Evolutionary conservation across 2,888 invertebrate genomes (phyloP).

Genomic region (Physocephala rufipes): DNA sequence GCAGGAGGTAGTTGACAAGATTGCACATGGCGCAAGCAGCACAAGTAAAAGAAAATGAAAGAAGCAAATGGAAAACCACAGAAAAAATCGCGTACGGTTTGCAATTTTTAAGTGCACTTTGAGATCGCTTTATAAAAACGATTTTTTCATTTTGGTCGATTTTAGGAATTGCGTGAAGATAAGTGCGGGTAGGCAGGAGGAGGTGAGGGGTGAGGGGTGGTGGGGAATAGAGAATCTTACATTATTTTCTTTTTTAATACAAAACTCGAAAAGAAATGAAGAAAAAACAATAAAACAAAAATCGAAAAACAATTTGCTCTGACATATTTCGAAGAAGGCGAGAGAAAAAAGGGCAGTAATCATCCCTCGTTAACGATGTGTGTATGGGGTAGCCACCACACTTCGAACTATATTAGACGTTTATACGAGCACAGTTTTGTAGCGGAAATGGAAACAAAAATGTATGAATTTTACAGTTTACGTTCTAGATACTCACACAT

Average conservation of each 20-base stretch:
- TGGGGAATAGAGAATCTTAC: neutral
- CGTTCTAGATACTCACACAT: constrained; percentile 1
- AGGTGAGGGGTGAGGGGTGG: neutral
- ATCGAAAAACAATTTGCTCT: neutral
- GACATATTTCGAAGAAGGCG: neutral
- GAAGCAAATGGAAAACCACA: constrained; percentile 2
- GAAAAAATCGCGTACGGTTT: constrained; percentile 17
- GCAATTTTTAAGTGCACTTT: constrained; percentile 4
- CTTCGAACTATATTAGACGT: neutral
- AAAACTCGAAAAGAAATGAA: no score
- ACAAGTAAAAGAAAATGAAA: neutral
- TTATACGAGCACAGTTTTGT: neutral
- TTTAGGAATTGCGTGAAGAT: neutral
- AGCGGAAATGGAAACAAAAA: constrained; percentile 19
- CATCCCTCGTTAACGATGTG: no score
- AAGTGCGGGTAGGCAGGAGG: neutral
- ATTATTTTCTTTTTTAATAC: neutral
- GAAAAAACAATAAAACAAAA: no score
- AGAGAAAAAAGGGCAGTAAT: neutral
- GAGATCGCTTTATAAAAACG: neutral
- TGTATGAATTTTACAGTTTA: constrained; percentile 27
- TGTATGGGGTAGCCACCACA: neutral
- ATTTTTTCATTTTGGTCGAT: constrained; percentile 2
- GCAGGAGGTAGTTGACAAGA: neutral
- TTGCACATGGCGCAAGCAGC: neutral